Conservation (phyloP, 2,888 invertebrate species). For the Argyresthia albistria region DNA sequence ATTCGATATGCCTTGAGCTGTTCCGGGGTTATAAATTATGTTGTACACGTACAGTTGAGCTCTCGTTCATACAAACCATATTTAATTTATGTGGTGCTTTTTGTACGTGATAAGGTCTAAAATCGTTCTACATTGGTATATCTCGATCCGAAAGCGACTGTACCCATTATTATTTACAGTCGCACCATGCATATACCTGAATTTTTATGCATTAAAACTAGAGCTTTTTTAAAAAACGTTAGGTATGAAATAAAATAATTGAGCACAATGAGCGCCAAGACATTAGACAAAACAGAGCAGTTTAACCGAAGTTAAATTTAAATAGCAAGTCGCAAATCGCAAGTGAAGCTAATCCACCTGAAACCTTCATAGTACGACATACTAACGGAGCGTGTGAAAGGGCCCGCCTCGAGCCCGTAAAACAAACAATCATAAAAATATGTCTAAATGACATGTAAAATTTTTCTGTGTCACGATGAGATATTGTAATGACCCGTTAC, state of each 20-base stretch:
- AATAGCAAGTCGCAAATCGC: too few relatives aligned
- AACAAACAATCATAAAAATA: conserved; percentile 65
- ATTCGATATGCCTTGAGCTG: conserved; percentile 45
- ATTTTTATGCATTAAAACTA: conserved; percentile 13
- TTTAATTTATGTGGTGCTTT: too few relatives aligned
- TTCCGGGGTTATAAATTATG: conserved; percentile 32
- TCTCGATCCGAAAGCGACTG: too few relatives aligned
- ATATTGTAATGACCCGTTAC: conserved; percentile 69
- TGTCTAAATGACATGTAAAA: conserved; percentile 66
- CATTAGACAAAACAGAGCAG: too few relatives aligned
- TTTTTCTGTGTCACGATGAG: conserved; percentile 69
- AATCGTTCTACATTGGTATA: too few relatives aligned
- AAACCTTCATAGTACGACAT: conserved; percentile 15
- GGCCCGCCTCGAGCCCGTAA: conserved; percentile 53
- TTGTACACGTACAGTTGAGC: not conserved
- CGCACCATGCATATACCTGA: conserved; percentile 16
- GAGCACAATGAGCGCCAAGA: too few relatives aligned
- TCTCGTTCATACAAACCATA: not conserved
- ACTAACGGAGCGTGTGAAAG: conserved; percentile 43
- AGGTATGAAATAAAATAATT: too few relatives aligned
- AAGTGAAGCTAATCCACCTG: conserved; percentile 24
- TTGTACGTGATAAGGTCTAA: too few relatives aligned
- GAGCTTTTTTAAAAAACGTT: too few relatives aligned
- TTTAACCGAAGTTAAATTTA: too few relatives aligned
- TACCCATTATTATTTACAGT: not conserved